Evolutionary conservation across 2,797 vertebrate genomes (phyloP), one percentile per base, ranked within the genome.

Genomic region (Mormyrops boulengeri): DNA sequence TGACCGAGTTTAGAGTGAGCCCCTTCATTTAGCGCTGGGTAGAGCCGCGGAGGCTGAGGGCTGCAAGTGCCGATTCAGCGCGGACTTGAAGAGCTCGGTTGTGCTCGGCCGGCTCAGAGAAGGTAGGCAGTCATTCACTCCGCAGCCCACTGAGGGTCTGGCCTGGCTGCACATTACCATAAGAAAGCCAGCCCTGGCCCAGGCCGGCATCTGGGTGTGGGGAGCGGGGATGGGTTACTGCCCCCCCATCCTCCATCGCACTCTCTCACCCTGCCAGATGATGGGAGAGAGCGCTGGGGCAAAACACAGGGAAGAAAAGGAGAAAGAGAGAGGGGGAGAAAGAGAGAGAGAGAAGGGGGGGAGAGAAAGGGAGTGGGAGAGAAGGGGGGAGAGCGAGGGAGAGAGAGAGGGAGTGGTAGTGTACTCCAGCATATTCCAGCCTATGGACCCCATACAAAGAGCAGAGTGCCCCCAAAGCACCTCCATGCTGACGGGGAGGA

Each of bases 111-210:
- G 44, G 8, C 11, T 85, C 82, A 26, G 80, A 50, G 22, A 4
- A 85, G 47, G 82, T n/a, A 14, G 44, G 47, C n/a, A 22, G 47
- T 85, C 30, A 85, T 85, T 52, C 82, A 49, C 22, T 14, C 19
- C 82, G 19, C 7, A 3, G 82, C 82, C 41, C 82, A 50, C 82
- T n/a, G 9, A 52, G 11, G 44, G n/a, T 26, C 11, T 9, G 8
- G 22, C 47, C n/a, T 85, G 82, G 44, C 82, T 73, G 66, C 44
- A 85, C 82, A 85, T 85, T 22, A 85, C 8, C 82, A 85, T 85
- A 85, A 85, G n/a, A 85, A 85, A 85, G 82, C 11, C 3, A 85
- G 82, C 44, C 9, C 47, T 85, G 47, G 47, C 47, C n/a, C 38
- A 26, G 17, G 4, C 14, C 8, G 8, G 41, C 41, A 50, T 85